Percentiles rank a stretch among this genome's conserved stretches.
Evolutionary conservation across 2,888 invertebrate genomes (phyloP).

Genomic region (Cerastoderma edule): DNA sequence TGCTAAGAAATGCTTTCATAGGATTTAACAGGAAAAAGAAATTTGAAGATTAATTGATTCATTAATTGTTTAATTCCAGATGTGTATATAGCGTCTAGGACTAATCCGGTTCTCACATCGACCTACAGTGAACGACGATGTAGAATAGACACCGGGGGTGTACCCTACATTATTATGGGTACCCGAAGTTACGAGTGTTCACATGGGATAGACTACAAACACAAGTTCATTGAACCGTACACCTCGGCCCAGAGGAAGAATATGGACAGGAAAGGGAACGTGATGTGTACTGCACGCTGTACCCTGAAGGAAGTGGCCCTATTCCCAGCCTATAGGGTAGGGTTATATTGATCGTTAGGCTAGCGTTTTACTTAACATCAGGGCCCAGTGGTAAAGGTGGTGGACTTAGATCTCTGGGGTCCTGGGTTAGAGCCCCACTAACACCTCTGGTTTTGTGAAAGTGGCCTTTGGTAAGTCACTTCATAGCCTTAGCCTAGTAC

Average conservation of each 20-base stretch:
- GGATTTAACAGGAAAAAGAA: no score
- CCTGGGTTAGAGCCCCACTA: no score
- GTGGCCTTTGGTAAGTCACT: no score
- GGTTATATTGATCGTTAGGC: not conserved
- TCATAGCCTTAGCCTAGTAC: no score
- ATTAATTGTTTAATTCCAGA: no score
- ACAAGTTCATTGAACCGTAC: not conserved
- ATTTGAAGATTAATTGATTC: no score
- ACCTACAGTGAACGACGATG: not conserved
- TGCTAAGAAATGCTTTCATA: no score
- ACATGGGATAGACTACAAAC: not conserved
- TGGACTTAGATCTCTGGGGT: not conserved
- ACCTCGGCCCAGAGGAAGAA: not conserved
- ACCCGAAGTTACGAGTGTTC: not conserved
- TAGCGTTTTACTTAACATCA: not conserved
- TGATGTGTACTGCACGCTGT: not conserved
- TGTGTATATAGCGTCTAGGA: not conserved
- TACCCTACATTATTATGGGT: not conserved
- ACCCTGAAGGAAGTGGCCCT: not conserved
- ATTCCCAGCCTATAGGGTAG: slow-evolving; percentile 1
- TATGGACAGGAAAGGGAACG: not conserved
- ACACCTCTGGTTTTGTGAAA: no score
- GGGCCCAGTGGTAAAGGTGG: not conserved
- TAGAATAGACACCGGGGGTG: slow-evolving; percentile 1
- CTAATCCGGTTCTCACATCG: not conserved